phyloP scores from a whole-genome alignment of 2,888 invertebrate species.

The Clostera curtula region DNA sequence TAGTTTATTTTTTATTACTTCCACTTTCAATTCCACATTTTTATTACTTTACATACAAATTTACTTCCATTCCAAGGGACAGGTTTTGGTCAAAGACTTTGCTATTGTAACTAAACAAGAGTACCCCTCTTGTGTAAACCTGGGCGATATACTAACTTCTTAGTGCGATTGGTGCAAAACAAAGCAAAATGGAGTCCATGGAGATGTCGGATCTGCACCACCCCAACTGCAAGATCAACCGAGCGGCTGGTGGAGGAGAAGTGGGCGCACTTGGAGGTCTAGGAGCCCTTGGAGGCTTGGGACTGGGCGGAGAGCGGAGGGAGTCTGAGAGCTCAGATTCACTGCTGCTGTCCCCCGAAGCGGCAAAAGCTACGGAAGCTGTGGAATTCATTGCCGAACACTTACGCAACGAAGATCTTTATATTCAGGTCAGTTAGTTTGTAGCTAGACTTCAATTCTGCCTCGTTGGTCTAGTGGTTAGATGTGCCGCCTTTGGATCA shows the following conservation, averaged over 20 bases:
- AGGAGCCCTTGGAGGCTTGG: conserved; percentile 76
- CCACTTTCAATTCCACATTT: no score
- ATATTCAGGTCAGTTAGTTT: conserved; percentile 91
- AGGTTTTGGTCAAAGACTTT: no score
- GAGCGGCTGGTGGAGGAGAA: conserved; percentile 79
- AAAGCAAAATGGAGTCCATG: conserved; percentile 94
- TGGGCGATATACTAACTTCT: conserved; percentile 30
- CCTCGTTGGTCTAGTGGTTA: no score
- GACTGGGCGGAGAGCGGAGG: conserved; percentile 82
- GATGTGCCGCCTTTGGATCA: no score
- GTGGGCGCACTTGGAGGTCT: conserved; percentile 70
- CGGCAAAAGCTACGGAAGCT: conserved; percentile 96
- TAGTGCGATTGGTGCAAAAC: conserved; percentile 81
- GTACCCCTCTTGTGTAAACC: conserved; percentile 17
- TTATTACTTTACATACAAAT: conserved; percentile 12
- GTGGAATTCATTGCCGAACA: conserved; percentile 99
- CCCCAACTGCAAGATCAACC: conserved; percentile 96
- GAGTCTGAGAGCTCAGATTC: conserved; percentile 95
- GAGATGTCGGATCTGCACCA: conserved; percentile 96
- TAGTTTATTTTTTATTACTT: no score
- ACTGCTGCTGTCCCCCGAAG: conserved; percentile 92
- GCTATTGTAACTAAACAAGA: no score
- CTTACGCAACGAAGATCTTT: conserved; percentile 97
- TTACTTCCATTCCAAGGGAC: no score
- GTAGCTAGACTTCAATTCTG: not conserved